Evolutionary conservation across 1,140 invertebrate species (phyloP).

Genomic region (Drosophila quadrilineata): DNA sequence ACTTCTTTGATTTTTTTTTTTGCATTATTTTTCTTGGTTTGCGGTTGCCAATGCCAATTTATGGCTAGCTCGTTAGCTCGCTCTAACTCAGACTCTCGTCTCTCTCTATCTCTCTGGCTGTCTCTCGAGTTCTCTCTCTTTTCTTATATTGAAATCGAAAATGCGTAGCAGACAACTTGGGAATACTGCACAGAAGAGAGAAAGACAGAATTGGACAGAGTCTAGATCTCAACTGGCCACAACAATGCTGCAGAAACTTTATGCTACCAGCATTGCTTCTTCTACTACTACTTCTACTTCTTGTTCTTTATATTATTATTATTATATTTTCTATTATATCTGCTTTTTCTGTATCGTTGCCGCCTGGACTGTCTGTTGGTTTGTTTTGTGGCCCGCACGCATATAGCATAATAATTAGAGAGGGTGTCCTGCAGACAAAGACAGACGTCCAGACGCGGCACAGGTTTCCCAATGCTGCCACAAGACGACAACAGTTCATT

Average conservation of each 20-base stretch:
- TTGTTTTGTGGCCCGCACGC: slow-evolving; percentile 70
- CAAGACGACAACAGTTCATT: slow-evolving; percentile 68
- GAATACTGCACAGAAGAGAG: slow-evolving; percentile 30
- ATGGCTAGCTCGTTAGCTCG: slow-evolving; percentile 33
- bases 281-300: not conserved
- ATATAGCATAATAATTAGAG: slow-evolving; percentile 80
- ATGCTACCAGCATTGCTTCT: slow-evolving; percentile 6
- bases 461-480: too few species aligned
- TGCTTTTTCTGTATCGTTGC: slow-evolving; percentile 24
- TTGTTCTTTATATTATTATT: too few species aligned
- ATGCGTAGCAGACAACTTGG: slow-evolving; percentile 57
- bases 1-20: not conserved
- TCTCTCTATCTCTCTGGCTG: slow-evolving; percentile 27
- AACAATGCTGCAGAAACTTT: slow-evolving; percentile 50
- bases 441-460: slow-evolving; percentile 46
- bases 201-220: not conserved
- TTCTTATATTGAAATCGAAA: slow-evolving; percentile 69
- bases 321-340: slow-evolving; percentile 68
- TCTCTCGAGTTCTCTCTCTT: slow-evolving; percentile 31
- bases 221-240: slow-evolving; percentile 14
- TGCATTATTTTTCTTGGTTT: slow-evolving; percentile 21
- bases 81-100: slow-evolving; percentile 16
- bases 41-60: slow-evolving; percentile 72
- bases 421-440: slow-evolving; percentile 62
- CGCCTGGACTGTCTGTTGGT: slow-evolving; percentile 39